These are phyloP conservation scores for Neuroterus valhalla DNA, from an alignment of 1,140 invertebrate genomes.

Conservation along the genomic window DNA sequence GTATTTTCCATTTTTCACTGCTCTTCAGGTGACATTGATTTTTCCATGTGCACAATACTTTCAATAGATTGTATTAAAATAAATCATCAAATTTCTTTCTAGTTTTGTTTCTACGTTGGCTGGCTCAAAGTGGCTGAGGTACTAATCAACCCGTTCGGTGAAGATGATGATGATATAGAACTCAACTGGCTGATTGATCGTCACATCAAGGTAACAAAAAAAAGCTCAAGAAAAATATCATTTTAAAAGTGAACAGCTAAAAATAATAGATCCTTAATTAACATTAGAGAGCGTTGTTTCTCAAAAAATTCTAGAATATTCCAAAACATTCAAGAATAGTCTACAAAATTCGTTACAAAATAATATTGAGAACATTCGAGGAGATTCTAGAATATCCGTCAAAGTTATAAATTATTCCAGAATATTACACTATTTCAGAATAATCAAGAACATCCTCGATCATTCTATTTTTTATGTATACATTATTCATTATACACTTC, in stretches of 20 bases:
- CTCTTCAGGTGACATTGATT: conserved; percentile 83
- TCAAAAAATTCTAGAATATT: too few relatives aligned
- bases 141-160: conserved; percentile 93
- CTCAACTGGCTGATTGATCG: conserved; percentile 92
- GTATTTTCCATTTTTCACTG: conserved; percentile 94
- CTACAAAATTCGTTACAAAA: too few relatives aligned
- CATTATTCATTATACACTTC: too few relatives aligned
- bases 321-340: too few relatives aligned
- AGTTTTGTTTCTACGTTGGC: conserved; percentile 98
- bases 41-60: conserved; percentile 40
- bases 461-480: too few relatives aligned
- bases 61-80: conserved; percentile 4
- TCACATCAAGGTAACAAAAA: conserved; percentile 85
- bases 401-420: too few relatives aligned
- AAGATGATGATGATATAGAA: conserved; percentile 97
- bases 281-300: too few relatives aligned
- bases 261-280: conserved; percentile 7
- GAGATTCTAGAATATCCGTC: too few relatives aligned
- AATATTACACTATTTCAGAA: too few relatives aligned
- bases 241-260: conserved; percentile 33
- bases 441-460: too few relatives aligned
- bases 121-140: conserved; percentile 97
- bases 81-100: conserved; percentile 50
- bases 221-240: background rate
- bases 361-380: too few relatives aligned